Base-by-base conservation (phyloP, 2,113 vertebrate genomes). In the Melanostigma gelatinosum region DNA sequence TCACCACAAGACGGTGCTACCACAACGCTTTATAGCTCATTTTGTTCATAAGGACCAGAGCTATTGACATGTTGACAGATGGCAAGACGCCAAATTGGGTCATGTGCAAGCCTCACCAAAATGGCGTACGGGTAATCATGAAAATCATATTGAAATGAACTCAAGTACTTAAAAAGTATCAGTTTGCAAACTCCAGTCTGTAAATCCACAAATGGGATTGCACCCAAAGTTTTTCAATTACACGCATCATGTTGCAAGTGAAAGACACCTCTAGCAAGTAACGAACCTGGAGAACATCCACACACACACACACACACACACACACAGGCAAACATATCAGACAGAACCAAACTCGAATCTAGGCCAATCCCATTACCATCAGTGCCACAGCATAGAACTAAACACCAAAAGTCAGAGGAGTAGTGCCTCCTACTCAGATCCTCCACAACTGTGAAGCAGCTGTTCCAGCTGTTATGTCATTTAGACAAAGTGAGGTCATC, bases 361-460 rank as follows among this genome's bases (percentile, higher is more conserved):
- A 73, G 87, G 88, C 82, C 79, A 89, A 82, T 84, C 73, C 75
- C 65, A 86, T 86, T 87, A 84, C 57, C 60, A 50, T 18, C 79
- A 77, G 67, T 64, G 63, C 60, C 69, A 80, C 69, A 69, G n/a
- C 27, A 48, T 18, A 58, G 32, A 24, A 55, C 38, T 36, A 50
- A 80, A 86, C 76, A 73, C n/a, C 38, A 78, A n/a, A 79, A 80
- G 52, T 82, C 29, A 82, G 32, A 32, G 64, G 54, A 48, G 57
- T 38, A 18, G 15, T 20, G 55, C 67, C 70, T 87, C 84, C 87
- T 11, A 84, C 85, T 82, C 85, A 77, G 50, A 72, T 58, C 63
- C 68, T 52, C 54, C 62, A 71, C 57, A 58, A 42, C 69, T 68
- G 67, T 70, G 54, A 80, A 69, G 77, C 65, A 78, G 44, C 42